Conservation (phyloP, 1,140 invertebrate species). For the Drosophila azteca region DNA sequence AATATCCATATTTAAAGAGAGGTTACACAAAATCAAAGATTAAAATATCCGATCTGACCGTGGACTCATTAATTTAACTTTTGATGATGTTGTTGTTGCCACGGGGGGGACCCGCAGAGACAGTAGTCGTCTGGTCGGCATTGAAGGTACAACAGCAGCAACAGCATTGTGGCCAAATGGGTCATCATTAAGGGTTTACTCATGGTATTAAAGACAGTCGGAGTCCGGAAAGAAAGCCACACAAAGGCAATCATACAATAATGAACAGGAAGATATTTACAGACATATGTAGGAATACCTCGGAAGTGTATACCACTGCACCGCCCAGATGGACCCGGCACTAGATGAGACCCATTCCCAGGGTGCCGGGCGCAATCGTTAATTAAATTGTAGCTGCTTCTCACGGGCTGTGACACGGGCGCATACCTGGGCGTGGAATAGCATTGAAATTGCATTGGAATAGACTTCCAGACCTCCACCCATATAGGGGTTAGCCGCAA, state of each 20-base stretch:
- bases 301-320: no score
- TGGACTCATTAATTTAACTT: no score
- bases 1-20: no score
- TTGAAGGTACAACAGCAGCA: conserved; percentile 73
- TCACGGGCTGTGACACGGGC: no score
- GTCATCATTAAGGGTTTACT: conserved; percentile 72
- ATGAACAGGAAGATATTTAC: neutral
- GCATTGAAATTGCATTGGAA: no score
- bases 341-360: neutral
- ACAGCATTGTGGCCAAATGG: conserved; percentile 78
- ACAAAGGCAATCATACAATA: conserved; percentile 37
- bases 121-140: no score
- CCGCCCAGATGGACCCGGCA: no score
- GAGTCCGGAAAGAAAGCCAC: conserved; percentile 40
- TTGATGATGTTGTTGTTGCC: neutral
- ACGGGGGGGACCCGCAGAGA: neutral
- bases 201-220: conserved; percentile 76
- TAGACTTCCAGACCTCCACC: conserved; percentile 1
- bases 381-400: no score
- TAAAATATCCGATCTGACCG: no score
- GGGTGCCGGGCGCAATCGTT: no score
- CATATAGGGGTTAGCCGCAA: conserved; percentile 65
- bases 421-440: conserved; percentile 20
- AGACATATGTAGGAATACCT: no score
- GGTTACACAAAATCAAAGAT: no score